phyloP scores from a whole-genome alignment of 2,888 invertebrate genomes.

The Mimas tiliae region DNA sequence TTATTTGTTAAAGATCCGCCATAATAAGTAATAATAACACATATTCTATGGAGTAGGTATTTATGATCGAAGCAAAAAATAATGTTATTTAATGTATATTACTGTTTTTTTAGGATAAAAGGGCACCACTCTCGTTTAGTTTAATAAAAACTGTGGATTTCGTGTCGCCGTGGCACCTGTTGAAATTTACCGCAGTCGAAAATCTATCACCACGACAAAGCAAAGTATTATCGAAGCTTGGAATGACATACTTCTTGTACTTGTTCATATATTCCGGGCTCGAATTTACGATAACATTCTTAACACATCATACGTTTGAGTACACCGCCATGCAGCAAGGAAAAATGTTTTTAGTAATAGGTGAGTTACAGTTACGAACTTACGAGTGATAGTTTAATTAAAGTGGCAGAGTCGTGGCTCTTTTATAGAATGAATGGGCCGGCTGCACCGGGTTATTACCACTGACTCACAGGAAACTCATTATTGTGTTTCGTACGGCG shows the following conservation, averaged over 20 bases:
- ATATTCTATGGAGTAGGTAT: too few relatives aligned
- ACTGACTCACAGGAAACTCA: too few relatives aligned
- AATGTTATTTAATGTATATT: too few relatives aligned
- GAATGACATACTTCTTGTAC: slow-evolving; percentile 94
- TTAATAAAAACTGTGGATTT: slow-evolving; percentile 86
- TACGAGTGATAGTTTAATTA: too few relatives aligned
- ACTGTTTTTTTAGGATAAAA: slow-evolving; percentile 85
- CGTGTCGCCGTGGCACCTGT: slow-evolving; percentile 73
- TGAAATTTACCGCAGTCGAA: slow-evolving; percentile 88
- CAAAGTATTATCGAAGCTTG: slow-evolving; percentile 87
- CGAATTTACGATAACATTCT: slow-evolving; percentile 98
- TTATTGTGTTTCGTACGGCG: too few relatives aligned
- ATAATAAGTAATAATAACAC: too few relatives aligned
- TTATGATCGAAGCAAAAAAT: too few relatives aligned
- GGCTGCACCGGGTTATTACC: too few relatives aligned
- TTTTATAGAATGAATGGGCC: too few relatives aligned
- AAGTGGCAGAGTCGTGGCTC: too few relatives aligned
- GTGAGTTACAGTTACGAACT: slow-evolving; percentile 68
- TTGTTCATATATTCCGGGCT: slow-evolving; percentile 97
- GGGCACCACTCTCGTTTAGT: slow-evolving; percentile 88
- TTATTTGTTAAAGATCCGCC: too few relatives aligned
- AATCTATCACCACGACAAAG: slow-evolving; percentile 86
- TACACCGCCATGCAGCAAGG: slow-evolving; percentile 98
- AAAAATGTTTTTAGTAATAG: slow-evolving; percentile 98
- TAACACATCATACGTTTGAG: slow-evolving; percentile 95